Evolutionary conservation across 2,113 vertebrate genomes (phyloP).

Genomic region (Varanus komodoensis): DNA sequence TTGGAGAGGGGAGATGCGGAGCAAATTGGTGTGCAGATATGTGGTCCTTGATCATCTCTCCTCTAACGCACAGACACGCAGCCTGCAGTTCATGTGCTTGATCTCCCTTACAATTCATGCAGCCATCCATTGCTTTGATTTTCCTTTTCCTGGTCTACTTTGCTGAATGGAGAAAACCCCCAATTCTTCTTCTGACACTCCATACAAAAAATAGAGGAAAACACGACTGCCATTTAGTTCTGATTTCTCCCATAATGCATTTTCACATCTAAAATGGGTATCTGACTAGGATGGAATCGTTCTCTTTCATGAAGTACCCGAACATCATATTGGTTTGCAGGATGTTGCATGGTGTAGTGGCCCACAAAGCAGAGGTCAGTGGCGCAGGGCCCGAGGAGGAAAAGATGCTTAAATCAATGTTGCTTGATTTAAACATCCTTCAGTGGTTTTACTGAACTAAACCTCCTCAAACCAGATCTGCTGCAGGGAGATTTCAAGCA

Average conservation of each 20-base stretch:
- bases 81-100: too few relatives aligned
- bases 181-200: neutral
- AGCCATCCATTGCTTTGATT: neutral
- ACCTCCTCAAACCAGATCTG: constrained; percentile 40
- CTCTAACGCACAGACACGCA: too few relatives aligned
- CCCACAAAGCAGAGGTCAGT: neutral
- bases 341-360: constrained; percentile 31
- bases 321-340: constrained; percentile 8
- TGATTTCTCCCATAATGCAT: constrained; percentile 47
- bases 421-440: neutral
- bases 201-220: accelerated
- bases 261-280: constrained; percentile 51
- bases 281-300: neutral
- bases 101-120: neutral
- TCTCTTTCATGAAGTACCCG: constrained; percentile 32
- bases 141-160: neutral
- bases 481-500: constrained; percentile 62
- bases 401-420: neutral
- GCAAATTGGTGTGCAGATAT: too few relatives aligned
- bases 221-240: constrained; percentile 46
- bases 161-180: neutral
- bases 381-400: accelerated
- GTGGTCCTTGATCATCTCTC: too few relatives aligned
- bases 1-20: too few relatives aligned
- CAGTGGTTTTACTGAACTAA: constrained; percentile 43